Evolutionary conservation across 2,888 invertebrate species (phyloP), one percentile per base, ranked within the genome.

Genomic region (Cacoxenus indagator): DNA sequence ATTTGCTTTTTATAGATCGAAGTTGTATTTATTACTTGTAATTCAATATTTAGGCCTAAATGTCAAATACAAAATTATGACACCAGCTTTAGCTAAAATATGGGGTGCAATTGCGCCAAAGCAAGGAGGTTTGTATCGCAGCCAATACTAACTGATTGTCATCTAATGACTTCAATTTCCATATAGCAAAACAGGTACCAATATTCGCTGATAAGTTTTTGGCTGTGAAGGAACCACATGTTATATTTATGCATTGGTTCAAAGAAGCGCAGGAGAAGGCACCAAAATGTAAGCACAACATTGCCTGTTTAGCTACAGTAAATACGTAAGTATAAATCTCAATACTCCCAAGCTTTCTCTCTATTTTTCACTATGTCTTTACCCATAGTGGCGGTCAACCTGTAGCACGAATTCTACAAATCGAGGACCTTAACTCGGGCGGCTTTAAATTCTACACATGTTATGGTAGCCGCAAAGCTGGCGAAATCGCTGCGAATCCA

Each of bases 391-490:
- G 92, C 83, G 95, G 94, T 1, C 87, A 90, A 70, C 98, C 98
- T 5, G 97, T 97, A 37, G 94, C 94, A 43, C 91, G 99, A 78
- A 95, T 95, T 90, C 95, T 98, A 24, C 89, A 98, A 67, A 90
- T 97, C 69, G 98, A 98, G 90, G 93, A 93, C 11, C 96, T 91
- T 88, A 92, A 93, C 65, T 91, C 92, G 71, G 92, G 93, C 68
- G 99, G 99, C 2, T 97, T 98, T 85, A 93, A 92, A 76, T 98
- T 99, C 89, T 99, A 93, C 83, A 96, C 98, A 0, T 97, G 98
- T 88, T 94, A 96, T 87, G 92, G 90, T 14, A 98, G 98, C 85
- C 91, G 96, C 57, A 99, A 99, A 89, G 97, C 95, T 48, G 88
- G 89, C 73, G 97, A 99, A 88, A 89, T 99, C 89, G 91, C 89